These are phyloP conservation scores for Amiota minor DNA, from an alignment of 2,888 invertebrate genomes.

Conservation along the genomic window DNA sequence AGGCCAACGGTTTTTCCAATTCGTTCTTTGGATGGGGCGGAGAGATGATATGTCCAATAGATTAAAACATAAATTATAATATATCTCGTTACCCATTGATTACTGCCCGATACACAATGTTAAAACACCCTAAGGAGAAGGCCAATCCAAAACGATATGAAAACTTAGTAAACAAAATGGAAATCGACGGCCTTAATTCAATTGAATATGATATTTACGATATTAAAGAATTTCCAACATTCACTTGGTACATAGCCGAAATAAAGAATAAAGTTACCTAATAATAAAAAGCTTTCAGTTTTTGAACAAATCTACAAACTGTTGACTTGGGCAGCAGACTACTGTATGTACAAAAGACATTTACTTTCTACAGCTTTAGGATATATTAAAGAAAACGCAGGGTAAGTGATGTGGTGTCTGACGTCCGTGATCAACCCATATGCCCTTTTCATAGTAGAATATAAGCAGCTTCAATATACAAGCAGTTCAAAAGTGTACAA, in stretches of 20 bases:
- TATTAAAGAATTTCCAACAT: constrained; percentile 81
- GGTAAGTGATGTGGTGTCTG: too few relatives aligned
- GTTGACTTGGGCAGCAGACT: background rate
- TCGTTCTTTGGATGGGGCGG: constrained; percentile 99
- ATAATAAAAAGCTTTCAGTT: constrained; percentile 60
- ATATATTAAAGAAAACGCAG: constrained; percentile 11
- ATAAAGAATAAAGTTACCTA: constrained; percentile 74
- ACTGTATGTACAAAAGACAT: constrained; percentile 61
- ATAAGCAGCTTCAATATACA: too few relatives aligned
- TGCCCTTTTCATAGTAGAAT: too few relatives aligned
- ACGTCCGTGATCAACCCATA: too few relatives aligned
- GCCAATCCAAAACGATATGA: constrained; percentile 94
- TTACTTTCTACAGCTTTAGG: constrained; percentile 50
- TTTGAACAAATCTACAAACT: background rate
- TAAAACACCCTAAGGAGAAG: constrained; percentile 90
- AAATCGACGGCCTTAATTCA: constrained; percentile 89
- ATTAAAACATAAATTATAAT: constrained; percentile 84
- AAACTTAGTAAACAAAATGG: constrained; percentile 85
- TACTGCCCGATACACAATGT: constrained; percentile 96
- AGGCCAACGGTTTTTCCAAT: constrained; percentile 94
- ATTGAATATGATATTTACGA: constrained; percentile 84
- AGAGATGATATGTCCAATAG: constrained; percentile 96
- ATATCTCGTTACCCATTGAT: constrained; percentile 94
- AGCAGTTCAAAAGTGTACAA: too few relatives aligned
- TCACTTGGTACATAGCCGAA: constrained; percentile 88